Evolutionary conservation across 2,888 invertebrate species (phyloP).

Genomic region (Poecilobothrus nobilitatus): DNA sequence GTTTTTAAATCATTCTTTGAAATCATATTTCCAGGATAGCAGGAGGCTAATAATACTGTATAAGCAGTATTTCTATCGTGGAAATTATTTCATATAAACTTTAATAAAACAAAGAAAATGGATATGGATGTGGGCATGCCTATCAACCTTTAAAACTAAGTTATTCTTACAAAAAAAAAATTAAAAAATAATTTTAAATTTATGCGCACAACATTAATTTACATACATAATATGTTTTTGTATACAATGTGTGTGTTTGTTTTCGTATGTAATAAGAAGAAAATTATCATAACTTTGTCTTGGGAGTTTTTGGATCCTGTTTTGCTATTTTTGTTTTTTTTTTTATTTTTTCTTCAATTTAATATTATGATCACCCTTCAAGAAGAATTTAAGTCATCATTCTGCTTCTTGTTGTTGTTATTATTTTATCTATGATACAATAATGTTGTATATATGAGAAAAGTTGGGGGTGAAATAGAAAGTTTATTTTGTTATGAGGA

Average conservation of each 20-base stretch:
- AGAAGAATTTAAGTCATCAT: not conserved
- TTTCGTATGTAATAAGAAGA: not conserved
- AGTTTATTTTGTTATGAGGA: not conserved
- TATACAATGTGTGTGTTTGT: not conserved
- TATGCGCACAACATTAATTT: too few species aligned
- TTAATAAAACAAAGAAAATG: too few species aligned
- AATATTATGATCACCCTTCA: not conserved
- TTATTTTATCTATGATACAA: not conserved
- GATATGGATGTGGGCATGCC: too few species aligned
- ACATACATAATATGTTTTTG: not conserved
- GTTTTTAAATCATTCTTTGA: too few species aligned
- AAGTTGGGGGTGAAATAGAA: not conserved
- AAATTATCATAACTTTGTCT: slow-evolving; percentile 1
- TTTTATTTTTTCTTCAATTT: not conserved
- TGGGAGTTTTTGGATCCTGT: not conserved
- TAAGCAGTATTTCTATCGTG: too few species aligned
- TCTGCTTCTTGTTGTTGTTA: not conserved
- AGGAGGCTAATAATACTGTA: too few species aligned
- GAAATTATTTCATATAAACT: too few species aligned
- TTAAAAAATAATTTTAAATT: too few species aligned
- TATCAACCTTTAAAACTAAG: too few species aligned
- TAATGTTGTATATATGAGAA: not conserved
- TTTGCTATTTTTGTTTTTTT: not conserved
- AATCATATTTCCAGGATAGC: too few species aligned
- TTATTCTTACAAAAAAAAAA: too few species aligned